Evolutionary conservation across 2,888 invertebrate species (phyloP), one percentile per base, ranked within the genome.

Genomic region (Cryptocheilus praepositus): DNA sequence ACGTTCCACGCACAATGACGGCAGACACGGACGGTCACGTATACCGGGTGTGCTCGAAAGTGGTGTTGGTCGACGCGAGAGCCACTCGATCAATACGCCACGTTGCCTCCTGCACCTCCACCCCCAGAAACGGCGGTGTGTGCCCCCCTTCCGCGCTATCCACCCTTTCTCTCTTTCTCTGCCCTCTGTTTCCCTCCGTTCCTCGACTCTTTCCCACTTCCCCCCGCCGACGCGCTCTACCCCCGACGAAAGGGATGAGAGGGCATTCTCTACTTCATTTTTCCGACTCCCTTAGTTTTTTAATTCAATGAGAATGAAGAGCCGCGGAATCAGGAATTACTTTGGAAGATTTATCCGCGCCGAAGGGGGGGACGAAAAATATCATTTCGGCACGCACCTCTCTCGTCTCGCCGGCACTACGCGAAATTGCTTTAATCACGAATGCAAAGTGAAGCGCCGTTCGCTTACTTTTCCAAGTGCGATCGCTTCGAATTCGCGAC

Each of bases 11-110:
- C 54, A 68, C 64, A 46, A 64, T 65, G 63, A 53, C 55, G 51
- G 68, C 66, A 71, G 61, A 72, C 71, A 67, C 66, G 71, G 74
- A 74, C 73, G 71, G 73, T 76, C 73, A 67, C 70, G 68, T 82
- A 80, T 83, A 84, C 79, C 75, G 81, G 43, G 57, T 57, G 57
- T 19, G 45, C 43, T 36, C 44, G 45, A 43, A 21, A 69, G 64
- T 69, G 69, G 76, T 76, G 77, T 77, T 74, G 79, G 81, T 80
- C 76, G 83, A 80, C 83, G 84, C 81, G 84, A 83, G 85, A 88
- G 86, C 87, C 87, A 88, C 88, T 88, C 88, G 88, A 88, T 88
- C 88, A 88, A 88, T 88, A 88, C 88, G 82, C 88, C 87, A 88
- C 87, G 87, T 85, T 84, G 86, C 83, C 86, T 84, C 84, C 83